Conservation (phyloP, 2,888 invertebrate genomes). For the Drosophila histrio region DNA sequence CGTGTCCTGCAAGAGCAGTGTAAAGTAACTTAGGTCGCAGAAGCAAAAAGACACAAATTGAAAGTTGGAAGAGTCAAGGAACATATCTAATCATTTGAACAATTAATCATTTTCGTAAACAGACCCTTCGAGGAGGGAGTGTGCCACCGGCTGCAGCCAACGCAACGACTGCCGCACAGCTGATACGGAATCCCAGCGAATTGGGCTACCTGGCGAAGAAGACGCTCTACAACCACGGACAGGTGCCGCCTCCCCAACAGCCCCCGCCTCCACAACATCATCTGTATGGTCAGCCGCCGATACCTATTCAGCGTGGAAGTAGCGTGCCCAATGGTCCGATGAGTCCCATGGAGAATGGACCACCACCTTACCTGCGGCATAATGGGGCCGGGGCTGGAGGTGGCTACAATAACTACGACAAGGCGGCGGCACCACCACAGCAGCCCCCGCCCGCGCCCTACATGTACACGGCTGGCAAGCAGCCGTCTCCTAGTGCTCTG, state of each 20-base stretch:
- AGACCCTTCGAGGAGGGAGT: slow-evolving; percentile 76
- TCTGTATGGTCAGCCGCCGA: slow-evolving; percentile 69
- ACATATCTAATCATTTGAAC: too few species aligned
- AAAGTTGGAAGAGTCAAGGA: too few species aligned
- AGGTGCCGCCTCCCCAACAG: slow-evolving; percentile 64
- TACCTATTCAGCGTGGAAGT: slow-evolving; percentile 77
- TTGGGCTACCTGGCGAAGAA: slow-evolving; percentile 79
- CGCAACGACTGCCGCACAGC: slow-evolving; percentile 59
- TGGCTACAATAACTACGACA: slow-evolving; percentile 79
- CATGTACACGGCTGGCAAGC: slow-evolving; percentile 62
- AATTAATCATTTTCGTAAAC: too few species aligned
- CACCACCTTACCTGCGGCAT: slow-evolving; percentile 63
- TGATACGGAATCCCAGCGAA: slow-evolving; percentile 80
- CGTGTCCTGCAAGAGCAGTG: too few species aligned
- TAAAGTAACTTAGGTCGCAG: too few species aligned
- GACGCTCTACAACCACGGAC: slow-evolving; percentile 74
- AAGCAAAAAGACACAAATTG: too few species aligned
- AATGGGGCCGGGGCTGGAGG: slow-evolving; percentile 59
- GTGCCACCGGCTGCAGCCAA: slow-evolving; percentile 75
- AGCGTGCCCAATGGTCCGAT: slow-evolving; percentile 83
- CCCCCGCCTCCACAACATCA: slow-evolving; percentile 64
- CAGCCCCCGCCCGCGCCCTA: slow-evolving; percentile 65
- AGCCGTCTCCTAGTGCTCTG: slow-evolving; percentile 63
- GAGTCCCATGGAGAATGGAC: slow-evolving; percentile 81
- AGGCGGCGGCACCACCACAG: slow-evolving; percentile 67